Percentiles rank a stretch among this genome's conserved stretches.
Evolutionary conservation across 92 coral and sea anemone genomes (phyloP).

Genomic region (Hydrozoanthus gracilis): DNA sequence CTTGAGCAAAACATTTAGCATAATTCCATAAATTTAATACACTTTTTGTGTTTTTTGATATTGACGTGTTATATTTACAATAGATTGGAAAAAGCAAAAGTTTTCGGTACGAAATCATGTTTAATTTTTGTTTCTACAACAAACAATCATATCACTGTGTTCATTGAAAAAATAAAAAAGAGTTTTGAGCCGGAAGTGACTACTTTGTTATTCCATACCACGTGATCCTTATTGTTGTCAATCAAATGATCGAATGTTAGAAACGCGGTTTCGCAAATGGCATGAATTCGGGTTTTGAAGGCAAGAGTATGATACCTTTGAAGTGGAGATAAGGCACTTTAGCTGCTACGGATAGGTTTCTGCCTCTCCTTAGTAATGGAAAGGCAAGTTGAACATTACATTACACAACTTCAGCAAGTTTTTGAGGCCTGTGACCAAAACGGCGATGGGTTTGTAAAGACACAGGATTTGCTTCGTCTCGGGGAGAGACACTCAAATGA

Average conservation of each 20-base stretch:
- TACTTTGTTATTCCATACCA: slow-evolving; percentile 39
- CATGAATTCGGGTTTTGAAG: slow-evolving; percentile 36
- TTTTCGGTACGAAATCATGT: no score
- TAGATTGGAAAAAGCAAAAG: no score
- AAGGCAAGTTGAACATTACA: slow-evolving; percentile 66
- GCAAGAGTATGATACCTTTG: slow-evolving; percentile 59
- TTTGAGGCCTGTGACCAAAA: slow-evolving; percentile 97
- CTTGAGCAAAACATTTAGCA: no score
- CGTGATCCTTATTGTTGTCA: slow-evolving; percentile 81
- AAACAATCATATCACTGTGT: background rate
- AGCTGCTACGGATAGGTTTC: slow-evolving; percentile 34
- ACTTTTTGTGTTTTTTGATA: no score
- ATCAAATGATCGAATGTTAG: slow-evolving; percentile 66
- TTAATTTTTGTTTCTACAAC: background rate
- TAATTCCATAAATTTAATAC: no score
- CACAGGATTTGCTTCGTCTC: slow-evolving; percentile 91
- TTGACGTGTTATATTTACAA: no score
- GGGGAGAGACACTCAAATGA: slow-evolving; percentile 86
- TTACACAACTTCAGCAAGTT: slow-evolving; percentile 82
- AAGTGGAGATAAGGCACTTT: slow-evolving; percentile 53
- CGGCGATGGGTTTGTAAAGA: slow-evolving; percentile 98
- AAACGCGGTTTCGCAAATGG: slow-evolving; percentile 51
- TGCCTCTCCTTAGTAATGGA: slow-evolving; percentile 24
- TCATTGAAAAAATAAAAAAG: background rate
- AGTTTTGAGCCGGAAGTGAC: slow-evolving; percentile 22